Percentiles rank a stretch among this genome's conserved stretches.
These are phyloP conservation scores for Petaurus breviceps DNA, from an alignment of 2,113 vertebrate genomes.

Conservation along the genomic window DNA sequence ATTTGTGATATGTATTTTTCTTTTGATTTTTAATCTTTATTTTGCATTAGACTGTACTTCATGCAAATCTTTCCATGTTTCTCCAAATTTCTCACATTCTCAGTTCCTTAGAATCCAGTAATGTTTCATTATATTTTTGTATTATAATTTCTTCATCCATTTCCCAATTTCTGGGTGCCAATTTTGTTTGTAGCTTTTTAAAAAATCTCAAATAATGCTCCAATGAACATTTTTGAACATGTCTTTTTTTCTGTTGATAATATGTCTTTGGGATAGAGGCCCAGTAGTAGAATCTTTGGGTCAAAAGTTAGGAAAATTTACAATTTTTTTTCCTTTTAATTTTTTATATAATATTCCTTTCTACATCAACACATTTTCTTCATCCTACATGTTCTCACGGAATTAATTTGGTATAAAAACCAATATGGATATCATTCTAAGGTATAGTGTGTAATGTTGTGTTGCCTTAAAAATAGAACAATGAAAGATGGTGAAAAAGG, in stretches of 20 bases:
- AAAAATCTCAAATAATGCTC: neutral
- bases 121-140: neutral
- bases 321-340: neutral
- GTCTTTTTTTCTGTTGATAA: neutral
- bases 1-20: neutral
- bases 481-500: constrained; percentile 17
- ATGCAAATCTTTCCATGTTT: neutral
- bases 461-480: neutral
- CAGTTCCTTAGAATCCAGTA: neutral
- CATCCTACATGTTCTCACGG: neutral
- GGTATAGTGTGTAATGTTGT: neutral
- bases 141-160: neutral
- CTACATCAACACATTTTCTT: too few species aligned
- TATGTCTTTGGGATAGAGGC: neutral
- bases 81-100: neutral
- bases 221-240: neutral
- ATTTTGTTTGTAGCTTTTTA: neutral
- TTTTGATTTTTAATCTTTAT: neutral
- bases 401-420: neutral
- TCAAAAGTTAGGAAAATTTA: neutral
- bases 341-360: neutral
- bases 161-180: neutral
- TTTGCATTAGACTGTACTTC: neutral
- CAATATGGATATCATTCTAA: neutral
- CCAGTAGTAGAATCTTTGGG: neutral